A percentile compares a stretch with the other conserved stretches of the same genome.
These are phyloP conservation scores for Thelaira solivaga DNA, from an alignment of 2,888 invertebrate genomes.

Conservation along the genomic window DNA sequence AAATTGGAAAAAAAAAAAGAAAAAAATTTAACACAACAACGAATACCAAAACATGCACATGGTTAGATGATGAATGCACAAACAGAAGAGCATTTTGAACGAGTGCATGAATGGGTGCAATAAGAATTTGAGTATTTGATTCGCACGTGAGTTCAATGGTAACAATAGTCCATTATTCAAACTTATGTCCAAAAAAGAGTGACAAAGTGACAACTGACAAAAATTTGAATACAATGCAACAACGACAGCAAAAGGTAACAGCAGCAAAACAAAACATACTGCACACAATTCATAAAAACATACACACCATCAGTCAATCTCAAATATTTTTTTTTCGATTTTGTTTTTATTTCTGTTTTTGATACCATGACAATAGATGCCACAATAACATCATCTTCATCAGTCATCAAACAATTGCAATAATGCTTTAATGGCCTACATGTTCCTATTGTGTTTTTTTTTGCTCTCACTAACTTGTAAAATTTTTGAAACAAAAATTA, in stretches of 20 bases:
- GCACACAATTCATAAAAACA: conserved; percentile 29
- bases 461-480: not conserved
- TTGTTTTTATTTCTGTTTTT: not conserved
- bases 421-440: conserved; percentile 53
- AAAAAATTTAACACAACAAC: not conserved
- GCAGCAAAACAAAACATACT: conserved; percentile 10
- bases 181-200: conserved; percentile 64
- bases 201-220: conserved; percentile 67
- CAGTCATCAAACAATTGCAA: conserved; percentile 51
- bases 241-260: conserved; percentile 54
- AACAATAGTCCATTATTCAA: conserved; percentile 64
- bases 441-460: conserved; percentile 32
- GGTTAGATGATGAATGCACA: conserved; percentile 5
- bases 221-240: conserved; percentile 67
- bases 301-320: conserved; percentile 23
- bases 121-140: conserved; percentile 48
- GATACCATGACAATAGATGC: conserved; percentile 42
- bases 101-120: conserved; percentile 20
- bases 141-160: conserved; percentile 52
- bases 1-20: not conserved
- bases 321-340: not conserved
- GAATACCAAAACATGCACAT: conserved; percentile 23
- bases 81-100: not conserved
- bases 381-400: conserved; percentile 56
- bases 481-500: conserved; percentile 27